phyloP scores from a whole-genome alignment of 2,113 vertebrate species.

The chimpanzee (Pan troglodytes) region DNA sequence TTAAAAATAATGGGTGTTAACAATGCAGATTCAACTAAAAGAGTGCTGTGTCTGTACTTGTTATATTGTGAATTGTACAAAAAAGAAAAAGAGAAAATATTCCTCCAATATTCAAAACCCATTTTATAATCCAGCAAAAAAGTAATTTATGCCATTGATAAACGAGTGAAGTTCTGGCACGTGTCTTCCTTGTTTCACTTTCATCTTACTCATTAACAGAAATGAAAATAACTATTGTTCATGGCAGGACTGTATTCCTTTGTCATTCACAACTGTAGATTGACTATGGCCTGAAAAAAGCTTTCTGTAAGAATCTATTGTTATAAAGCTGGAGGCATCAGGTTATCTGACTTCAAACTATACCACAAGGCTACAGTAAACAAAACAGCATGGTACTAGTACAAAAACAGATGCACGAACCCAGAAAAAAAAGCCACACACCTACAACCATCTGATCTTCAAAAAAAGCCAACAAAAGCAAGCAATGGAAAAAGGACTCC shows the following conservation, averaged over 20 bases:
- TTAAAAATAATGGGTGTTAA: background rate
- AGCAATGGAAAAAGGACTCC: too few species aligned
- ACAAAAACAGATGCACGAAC: too few species aligned
- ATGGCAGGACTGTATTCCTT: background rate
- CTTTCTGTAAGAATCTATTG: background rate
- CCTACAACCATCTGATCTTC: too few species aligned
- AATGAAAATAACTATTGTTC: background rate
- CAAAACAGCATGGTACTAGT: too few species aligned
- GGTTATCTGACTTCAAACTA: too few species aligned
- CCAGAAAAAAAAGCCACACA: too few species aligned
- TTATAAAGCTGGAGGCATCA: too few species aligned
- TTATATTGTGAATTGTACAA: rapidly evolving
- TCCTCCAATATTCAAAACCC: background rate
- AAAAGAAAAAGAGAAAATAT: background rate
- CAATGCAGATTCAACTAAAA: background rate
- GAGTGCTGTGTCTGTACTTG: background rate
- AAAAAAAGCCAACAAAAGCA: too few species aligned
- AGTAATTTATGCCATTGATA: too few species aligned
- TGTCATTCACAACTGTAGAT: background rate
- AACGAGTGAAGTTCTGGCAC: background rate
- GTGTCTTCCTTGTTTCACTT: background rate
- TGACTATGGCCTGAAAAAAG: background rate
- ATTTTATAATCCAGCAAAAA: background rate
- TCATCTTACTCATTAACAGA: background rate
- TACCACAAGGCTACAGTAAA: too few species aligned